A percentile compares a stretch with the other conserved stretches of the same genome.
These are phyloP conservation scores for Chrysochloris asiatica DNA, from an alignment of 2,113 vertebrate genomes.

Conservation along the genomic window DNA sequence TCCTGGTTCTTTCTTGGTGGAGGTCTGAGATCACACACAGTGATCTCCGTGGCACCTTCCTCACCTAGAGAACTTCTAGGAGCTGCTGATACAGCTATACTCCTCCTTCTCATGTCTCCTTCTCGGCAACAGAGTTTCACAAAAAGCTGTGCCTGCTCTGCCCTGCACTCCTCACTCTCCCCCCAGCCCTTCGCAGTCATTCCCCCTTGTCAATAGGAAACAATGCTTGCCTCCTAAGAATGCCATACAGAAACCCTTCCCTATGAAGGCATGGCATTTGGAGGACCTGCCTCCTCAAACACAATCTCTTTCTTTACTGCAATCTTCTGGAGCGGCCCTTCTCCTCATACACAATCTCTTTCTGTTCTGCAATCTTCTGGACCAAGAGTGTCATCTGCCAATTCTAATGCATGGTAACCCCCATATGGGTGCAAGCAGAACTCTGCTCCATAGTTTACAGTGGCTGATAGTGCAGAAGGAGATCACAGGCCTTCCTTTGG, in stretches of 20 bases:
- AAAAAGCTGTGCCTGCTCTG: background rate
- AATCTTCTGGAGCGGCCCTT: background rate
- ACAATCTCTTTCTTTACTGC: background rate
- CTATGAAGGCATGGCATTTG: background rate
- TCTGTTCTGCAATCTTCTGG: background rate
- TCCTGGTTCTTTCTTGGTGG: background rate
- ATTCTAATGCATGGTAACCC: background rate
- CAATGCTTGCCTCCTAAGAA: background rate
- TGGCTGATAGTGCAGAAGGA: background rate
- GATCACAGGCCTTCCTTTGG: background rate
- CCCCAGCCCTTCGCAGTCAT: background rate
- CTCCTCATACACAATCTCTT: background rate
- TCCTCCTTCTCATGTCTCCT: background rate
- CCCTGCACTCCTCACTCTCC: background rate
- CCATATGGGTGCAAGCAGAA: background rate
- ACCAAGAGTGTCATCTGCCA: too few relatives aligned
- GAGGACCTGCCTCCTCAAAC: background rate
- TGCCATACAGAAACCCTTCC: background rate
- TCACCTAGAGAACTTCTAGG: background rate
- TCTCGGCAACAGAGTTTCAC: background rate
- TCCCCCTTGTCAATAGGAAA: background rate
- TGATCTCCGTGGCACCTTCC: background rate
- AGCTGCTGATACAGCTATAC: rapidly evolving
- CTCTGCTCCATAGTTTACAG: background rate
- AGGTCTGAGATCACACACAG: background rate